Evolutionary conservation across 2,797 vertebrate species (phyloP), one percentile per base, ranked within the genome.

Genomic region (Periophthalmus magnuspinnatus): DNA sequence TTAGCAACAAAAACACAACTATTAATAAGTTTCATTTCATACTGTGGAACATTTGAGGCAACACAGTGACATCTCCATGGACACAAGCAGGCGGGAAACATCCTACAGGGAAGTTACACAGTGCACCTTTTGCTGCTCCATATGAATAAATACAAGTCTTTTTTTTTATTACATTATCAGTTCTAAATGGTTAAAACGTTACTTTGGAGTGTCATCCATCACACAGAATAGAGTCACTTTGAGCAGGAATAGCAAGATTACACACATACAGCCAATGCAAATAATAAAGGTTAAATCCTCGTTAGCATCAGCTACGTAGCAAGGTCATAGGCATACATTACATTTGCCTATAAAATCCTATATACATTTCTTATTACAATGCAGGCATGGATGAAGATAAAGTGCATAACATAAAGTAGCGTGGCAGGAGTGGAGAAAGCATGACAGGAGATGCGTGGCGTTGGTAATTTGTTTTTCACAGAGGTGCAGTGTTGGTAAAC

Each of bases 381-480:
- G 62, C 72, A 66, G 45, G 32, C 70, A 75, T 76, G 68, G 78
- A 86, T 83, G 75, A 67, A 72, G 69, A 79, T 81, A 58, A 45
- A 45, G 72, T 67, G 65, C 78, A 73, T 57, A 45, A 70, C 69
- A 67, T 68, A 56, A 62, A 69, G 68, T 14, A 47, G 55, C 45
- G 70, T 85, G 85, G 79, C 65, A 56, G 79, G 69, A 89, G 78
- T 77, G 81, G 65, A 76, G 76, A 71, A 71, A 79, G 78, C 80
- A 71, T 74, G 69, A 72, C 59, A 34, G 70, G 65, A 81, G 80
- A 77, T 84, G 81, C 83, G 61, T 65, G 66, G 61, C 52, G 75
- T 75, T 58, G 75, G 77, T 85, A 84, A 87, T 88, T 81, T 84
- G 71, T 85, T 87, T 88, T 89, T 84, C 84, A 87, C 83, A 84